phyloP scores from a whole-genome alignment of 92 coral and sea anemone genomes.

The Siderastrea siderea region DNA sequence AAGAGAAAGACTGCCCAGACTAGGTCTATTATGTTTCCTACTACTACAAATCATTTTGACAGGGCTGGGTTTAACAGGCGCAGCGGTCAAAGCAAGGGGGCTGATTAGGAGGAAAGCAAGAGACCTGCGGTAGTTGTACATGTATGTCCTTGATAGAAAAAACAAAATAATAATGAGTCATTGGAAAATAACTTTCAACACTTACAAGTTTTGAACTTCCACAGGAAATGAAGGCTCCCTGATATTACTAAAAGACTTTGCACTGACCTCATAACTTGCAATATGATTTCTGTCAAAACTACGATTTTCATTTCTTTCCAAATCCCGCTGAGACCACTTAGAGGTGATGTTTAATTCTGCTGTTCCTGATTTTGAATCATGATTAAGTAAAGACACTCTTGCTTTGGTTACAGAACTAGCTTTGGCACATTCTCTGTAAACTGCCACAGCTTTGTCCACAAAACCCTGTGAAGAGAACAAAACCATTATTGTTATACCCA shows the following conservation, averaged over 20 bases:
- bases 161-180: no score
- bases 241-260: slow-evolving; percentile 21
- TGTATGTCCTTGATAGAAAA: no score
- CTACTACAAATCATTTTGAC: no score
- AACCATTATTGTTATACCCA: no score
- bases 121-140: no score
- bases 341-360: slow-evolving; percentile 61
- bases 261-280: slow-evolving; percentile 28
- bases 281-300: slow-evolving; percentile 71
- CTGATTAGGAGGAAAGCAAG: no score
- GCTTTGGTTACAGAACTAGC: slow-evolving; percentile 72
- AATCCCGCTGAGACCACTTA: slow-evolving; percentile 88
- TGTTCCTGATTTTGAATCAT: slow-evolving; percentile 14
- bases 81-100: no score
- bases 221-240: slow-evolving; percentile 81
- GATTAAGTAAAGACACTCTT: slow-evolving; percentile 30
- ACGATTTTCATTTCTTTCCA: slow-evolving; percentile 80
- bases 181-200: neutral
- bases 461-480: slow-evolving; percentile 4
- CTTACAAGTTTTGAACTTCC: slow-evolving; percentile 85
- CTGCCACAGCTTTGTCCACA: slow-evolving; percentile 68
- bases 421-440: slow-evolving; percentile 69
- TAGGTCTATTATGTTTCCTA: no score
- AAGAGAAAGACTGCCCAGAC: no score
- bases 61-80: no score